A percentile compares a stretch with the other conserved stretches of the same genome.
These are phyloP conservation scores for Crypturellus undulatus DNA, from an alignment of 2,113 vertebrate genomes.

Conservation along the genomic window DNA sequence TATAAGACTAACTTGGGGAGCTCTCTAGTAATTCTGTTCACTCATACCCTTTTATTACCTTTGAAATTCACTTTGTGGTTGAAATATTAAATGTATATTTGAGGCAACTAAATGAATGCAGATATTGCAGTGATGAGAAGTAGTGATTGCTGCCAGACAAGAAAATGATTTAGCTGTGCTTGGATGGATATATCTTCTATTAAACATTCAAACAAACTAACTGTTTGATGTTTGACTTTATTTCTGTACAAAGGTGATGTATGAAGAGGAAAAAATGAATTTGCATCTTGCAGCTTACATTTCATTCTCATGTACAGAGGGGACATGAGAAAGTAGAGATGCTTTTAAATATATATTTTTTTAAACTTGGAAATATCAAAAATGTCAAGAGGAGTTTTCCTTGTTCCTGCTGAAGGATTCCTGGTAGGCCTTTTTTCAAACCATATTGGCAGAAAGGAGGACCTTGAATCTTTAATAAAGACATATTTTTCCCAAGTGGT, in stretches of 20 bases:
- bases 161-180: background rate
- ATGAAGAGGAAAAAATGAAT: background rate
- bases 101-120: background rate
- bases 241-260: background rate
- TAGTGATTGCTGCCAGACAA: background rate
- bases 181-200: background rate
- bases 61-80: background rate
- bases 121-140: background rate
- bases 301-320: background rate
- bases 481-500: background rate
- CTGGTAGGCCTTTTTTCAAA: background rate
- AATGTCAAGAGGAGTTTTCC: background rate
- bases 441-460: background rate
- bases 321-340: no score
- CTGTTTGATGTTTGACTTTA: background rate
- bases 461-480: background rate
- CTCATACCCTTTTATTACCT: background rate
- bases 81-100: background rate
- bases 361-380: background rate
- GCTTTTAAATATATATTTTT: background rate
- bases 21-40: background rate
- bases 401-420: background rate
- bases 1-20: background rate
- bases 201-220: background rate
- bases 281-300: background rate